Evolutionary conservation across 2,797 vertebrate genomes (phyloP).

Genomic region (Salarias fasciatus): DNA sequence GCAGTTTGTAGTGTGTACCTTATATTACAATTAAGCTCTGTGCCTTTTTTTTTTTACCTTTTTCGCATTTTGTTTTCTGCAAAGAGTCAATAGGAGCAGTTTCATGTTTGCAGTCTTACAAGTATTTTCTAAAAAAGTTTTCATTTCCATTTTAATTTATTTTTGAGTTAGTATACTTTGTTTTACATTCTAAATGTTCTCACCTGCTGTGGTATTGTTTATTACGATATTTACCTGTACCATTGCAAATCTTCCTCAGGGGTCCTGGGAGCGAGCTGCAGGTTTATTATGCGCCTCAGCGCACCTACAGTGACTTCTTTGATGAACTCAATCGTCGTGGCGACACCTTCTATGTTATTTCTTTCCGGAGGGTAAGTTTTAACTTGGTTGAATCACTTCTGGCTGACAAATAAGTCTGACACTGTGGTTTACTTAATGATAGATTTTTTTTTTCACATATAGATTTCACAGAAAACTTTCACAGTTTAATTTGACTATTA

Average conservation of each 20-base stretch:
- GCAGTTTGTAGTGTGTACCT: too few relatives aligned
- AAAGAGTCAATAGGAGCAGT: too few relatives aligned
- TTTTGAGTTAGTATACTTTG: not conserved
- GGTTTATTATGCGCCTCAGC: constrained; percentile 91
- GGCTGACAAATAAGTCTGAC: constrained; percentile 10
- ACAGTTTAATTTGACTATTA: constrained; percentile 11
- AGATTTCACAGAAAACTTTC: not conserved
- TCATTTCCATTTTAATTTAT: not conserved
- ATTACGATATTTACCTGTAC: not conserved
- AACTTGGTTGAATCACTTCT: not conserved
- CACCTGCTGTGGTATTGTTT: not conserved
- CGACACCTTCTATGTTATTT: constrained; percentile 97
- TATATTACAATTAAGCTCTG: too few relatives aligned
- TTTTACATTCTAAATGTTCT: not conserved
- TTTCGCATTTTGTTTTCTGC: too few relatives aligned
- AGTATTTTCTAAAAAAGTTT: too few relatives aligned
- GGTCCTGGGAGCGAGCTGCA: constrained; percentile 91
- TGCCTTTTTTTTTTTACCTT: too few relatives aligned
- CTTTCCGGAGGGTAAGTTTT: constrained; percentile 92
- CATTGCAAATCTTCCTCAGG: constrained; percentile 59
- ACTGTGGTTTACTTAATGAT: not conserved
- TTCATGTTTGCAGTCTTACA: too few relatives aligned
- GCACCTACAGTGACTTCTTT: constrained; percentile 92
- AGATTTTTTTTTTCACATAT: too few relatives aligned
- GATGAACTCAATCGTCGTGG: constrained; percentile 91